Base-by-base conservation (phyloP, 2,888 invertebrate species). In the Nipponacmea schrenckii region DNA sequence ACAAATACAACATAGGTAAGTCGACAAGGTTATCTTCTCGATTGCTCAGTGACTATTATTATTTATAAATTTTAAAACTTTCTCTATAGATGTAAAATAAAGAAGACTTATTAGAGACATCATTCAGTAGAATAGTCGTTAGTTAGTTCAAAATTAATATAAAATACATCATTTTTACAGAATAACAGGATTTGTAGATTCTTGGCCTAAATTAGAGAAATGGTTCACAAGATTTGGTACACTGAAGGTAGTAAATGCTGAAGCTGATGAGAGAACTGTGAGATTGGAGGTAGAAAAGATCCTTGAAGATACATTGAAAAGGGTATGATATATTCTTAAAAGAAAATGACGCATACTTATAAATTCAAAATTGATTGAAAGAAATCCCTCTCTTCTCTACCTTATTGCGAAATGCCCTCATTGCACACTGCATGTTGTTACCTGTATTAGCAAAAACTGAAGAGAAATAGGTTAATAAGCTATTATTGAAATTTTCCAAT, bases 151-250 rank as follows among this genome's bases (percentile, higher is more conserved):
- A 48, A 17, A 48, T 17, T 48, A 17, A 48, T 17, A 48, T 15
- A 15, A 48, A 48, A 48, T 17, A 48, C n/a, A 48, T 48, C n/a
- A 17, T 26, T 44, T 73, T 77, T 75, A 7, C 73, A 87, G 88
- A 72, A 79, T 89, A 66, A 87, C 87, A 65, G 81, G 83, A 31
- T 88, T 84, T 79, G 79, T 82, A 45, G 87, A 89, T 70, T 77
- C 80, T 20, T 88, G 87, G 88, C 83, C 86, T 10, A 87, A 88
- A 74, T 71, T 89, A 68, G 86, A 87, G 72, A 88, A 88, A 76
- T 89, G 87, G 87, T 89, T 83, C 76, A 75, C 72, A 5, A 83
- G 83, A 77, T 87, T 86, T 83, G 87, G 87, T 65, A 85, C 81
- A 24, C 74, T 88, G 67, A 75, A 82, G 67, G 78, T 73, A 45